Evolutionary conservation across 2,113 vertebrate species (phyloP).

Genomic region (Coturnix japonica): DNA sequence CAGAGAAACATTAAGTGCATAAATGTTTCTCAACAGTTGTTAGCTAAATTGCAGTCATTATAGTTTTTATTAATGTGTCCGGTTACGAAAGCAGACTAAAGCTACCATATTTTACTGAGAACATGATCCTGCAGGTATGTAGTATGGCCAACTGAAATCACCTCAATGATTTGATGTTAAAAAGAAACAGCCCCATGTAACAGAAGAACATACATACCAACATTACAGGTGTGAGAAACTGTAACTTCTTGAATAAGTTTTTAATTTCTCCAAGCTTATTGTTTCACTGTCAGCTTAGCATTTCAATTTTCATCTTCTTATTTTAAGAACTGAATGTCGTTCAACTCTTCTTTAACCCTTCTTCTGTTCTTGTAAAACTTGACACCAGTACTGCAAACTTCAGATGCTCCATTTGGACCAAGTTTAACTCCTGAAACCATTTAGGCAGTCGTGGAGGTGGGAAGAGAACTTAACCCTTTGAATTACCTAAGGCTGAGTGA

Average conservation of each 20-base stretch:
- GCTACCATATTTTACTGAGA: not conserved
- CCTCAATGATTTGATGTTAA: not conserved
- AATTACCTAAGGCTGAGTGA: not conserved
- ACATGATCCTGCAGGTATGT: not conserved
- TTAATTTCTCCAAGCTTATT: not conserved
- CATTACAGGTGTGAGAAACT: not conserved
- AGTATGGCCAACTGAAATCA: not conserved
- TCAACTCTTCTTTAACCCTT: not conserved
- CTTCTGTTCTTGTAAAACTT: not conserved
- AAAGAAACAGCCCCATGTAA: not conserved
- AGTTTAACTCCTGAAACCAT: not conserved
- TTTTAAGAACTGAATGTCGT: not conserved
- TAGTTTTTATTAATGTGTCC: not conserved
- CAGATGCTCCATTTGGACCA: not conserved
- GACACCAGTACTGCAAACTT: not conserved
- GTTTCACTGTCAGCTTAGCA: not conserved
- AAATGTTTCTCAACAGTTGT: not conserved
- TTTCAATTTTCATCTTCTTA: not conserved
- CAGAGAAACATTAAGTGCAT: not conserved
- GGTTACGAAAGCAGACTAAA: not conserved
- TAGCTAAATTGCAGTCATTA: not conserved
- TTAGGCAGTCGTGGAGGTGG: not conserved
- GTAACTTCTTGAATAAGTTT: not conserved
- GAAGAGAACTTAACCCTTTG: not conserved
- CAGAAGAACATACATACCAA: not conserved